These are phyloP conservation scores for Uria lomvia DNA, from an alignment of 2,113 vertebrate species.

Conservation along the genomic window DNA sequence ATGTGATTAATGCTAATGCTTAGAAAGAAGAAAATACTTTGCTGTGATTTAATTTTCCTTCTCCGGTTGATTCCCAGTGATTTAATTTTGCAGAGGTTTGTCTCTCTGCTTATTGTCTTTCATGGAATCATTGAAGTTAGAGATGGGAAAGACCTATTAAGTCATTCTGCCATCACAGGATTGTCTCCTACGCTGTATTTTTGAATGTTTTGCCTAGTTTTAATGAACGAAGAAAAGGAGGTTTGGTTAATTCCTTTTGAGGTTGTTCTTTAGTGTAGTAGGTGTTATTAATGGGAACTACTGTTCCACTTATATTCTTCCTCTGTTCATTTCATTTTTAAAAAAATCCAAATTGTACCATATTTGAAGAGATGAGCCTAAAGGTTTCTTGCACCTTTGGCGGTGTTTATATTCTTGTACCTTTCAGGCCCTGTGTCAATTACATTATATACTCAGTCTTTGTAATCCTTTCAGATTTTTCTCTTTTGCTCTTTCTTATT, in stretches of 20 bases:
- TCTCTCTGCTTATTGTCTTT: conserved; percentile 64
- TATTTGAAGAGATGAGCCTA: not conserved
- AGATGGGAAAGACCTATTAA: conserved; percentile 29
- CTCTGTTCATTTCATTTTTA: not conserved
- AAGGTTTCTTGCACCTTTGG: not conserved
- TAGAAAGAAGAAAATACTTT: conserved; percentile 62
- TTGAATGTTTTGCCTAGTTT: not conserved
- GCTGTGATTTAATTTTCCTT: conserved; percentile 66
- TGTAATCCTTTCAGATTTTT: not conserved
- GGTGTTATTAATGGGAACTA: not conserved
- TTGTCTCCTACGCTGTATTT: not conserved
- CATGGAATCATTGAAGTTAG: not conserved
- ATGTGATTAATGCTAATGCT: conserved; percentile 65
- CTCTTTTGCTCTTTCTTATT: not conserved
- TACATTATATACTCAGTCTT: not conserved
- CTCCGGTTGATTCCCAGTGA: conserved; percentile 56
- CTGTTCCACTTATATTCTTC: not conserved
- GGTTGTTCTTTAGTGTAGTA: not conserved
- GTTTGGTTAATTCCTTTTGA: not conserved
- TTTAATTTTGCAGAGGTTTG: conserved; percentile 61
- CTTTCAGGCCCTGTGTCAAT: not conserved
- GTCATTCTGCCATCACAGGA: not conserved
- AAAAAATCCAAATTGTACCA: not conserved
- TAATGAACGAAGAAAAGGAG: not conserved
- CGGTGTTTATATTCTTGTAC: not conserved